A percentile compares a stretch with the other conserved stretches of the same genome.
Conservation (phyloP, 2,888 invertebrate genomes). For the Penaeus monodon region DNA sequence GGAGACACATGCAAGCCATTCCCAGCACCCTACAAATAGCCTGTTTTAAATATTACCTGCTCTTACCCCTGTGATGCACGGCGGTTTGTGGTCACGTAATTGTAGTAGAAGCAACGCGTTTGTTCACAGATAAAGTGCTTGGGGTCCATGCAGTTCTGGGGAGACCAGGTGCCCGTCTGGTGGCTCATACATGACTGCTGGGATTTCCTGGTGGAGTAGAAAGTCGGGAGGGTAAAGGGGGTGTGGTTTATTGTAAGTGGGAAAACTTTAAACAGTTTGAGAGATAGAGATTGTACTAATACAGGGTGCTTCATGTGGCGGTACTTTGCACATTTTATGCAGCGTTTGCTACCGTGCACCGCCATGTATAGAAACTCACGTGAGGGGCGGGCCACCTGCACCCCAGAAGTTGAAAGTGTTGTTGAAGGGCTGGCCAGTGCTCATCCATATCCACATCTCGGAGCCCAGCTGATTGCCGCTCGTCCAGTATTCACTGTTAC, state of each 20-base stretch:
- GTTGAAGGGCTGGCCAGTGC: slow-evolving; percentile 87
- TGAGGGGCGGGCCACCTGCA: slow-evolving; percentile 43
- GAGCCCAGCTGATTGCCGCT: slow-evolving; percentile 89
- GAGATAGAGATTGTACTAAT: neutral
- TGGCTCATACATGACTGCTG: slow-evolving; percentile 54
- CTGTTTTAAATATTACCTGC: slow-evolving; percentile 50
- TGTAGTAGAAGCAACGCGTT: slow-evolving; percentile 90
- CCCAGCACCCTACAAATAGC: slow-evolving; percentile 30
- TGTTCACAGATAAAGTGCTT: slow-evolving; percentile 92
- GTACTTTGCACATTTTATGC: neutral
- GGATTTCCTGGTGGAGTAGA: slow-evolving; percentile 31
- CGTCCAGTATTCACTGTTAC: slow-evolving; percentile 89
- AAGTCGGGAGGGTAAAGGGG: too few species aligned
- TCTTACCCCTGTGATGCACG: slow-evolving; percentile 60
- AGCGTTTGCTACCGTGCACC: neutral
- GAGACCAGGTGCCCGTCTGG: slow-evolving; percentile 77
- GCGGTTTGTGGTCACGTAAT: slow-evolving; percentile 77
- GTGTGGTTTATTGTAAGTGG: neutral
- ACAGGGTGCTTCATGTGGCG: neutral
- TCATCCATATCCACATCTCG: slow-evolving; percentile 91
- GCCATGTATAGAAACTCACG: slow-evolving; percentile 27
- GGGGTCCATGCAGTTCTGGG: slow-evolving; percentile 84
- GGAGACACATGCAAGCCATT: too few species aligned
- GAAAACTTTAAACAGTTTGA: neutral
- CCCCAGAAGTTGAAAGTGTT: slow-evolving; percentile 83